A percentile compares a stretch with the other conserved stretches of the same genome.
Conservation (phyloP, 1,140 invertebrate species). For the Drosophila nigromelanica region DNA sequence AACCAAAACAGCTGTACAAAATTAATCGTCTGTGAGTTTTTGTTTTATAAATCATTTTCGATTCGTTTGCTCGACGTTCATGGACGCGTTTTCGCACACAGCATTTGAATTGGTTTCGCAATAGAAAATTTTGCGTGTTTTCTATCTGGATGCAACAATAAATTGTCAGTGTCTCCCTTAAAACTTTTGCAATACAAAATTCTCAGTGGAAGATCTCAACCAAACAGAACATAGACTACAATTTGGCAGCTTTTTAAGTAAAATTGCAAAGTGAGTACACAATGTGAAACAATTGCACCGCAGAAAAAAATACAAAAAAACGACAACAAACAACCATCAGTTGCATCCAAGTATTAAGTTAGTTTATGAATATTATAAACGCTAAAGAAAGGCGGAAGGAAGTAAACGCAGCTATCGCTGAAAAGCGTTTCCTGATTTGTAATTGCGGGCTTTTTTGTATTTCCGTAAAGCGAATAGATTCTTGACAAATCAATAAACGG, state of each 20-base stretch:
- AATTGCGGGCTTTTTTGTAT: constrained; percentile 32
- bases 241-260: constrained; percentile 38
- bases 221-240: constrained; percentile 35
- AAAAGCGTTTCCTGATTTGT: constrained; percentile 60
- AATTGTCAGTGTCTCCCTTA: constrained; percentile 64
- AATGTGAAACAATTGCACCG: neutral
- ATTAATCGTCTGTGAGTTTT: constrained; percentile 46
- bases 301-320: neutral
- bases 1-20: constrained; percentile 31
- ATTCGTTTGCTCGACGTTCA: constrained; percentile 75
- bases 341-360: constrained; percentile 11
- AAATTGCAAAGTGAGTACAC: constrained; percentile 61
- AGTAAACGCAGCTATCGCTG: constrained; percentile 17
- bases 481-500: constrained; percentile 74
- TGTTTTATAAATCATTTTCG: constrained; percentile 74
- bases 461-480: constrained; percentile 62
- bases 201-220: constrained; percentile 65
- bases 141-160: constrained; percentile 66
- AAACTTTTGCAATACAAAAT: constrained; percentile 61
- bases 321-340: constrained; percentile 1
- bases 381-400: constrained; percentile 71
- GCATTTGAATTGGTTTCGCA: constrained; percentile 71
- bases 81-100: constrained; percentile 65
- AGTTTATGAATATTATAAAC: constrained; percentile 8
- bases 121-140: constrained; percentile 77